These are phyloP conservation scores for Heptranchias perlo DNA, from an alignment of 2,113 vertebrate genomes.

Conservation along the genomic window DNA sequence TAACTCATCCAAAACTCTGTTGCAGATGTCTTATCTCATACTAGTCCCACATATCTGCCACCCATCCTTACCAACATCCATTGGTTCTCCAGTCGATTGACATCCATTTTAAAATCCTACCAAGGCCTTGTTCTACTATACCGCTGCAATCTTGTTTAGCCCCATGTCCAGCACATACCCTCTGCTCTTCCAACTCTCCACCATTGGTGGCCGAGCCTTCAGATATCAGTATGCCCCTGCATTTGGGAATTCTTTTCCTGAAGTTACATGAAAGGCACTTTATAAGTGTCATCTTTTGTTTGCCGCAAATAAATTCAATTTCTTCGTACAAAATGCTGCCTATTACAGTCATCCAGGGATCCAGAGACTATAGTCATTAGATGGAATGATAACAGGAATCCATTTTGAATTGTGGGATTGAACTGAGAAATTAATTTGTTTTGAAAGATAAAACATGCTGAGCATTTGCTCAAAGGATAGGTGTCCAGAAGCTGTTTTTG, in stretches of 20 bases:
- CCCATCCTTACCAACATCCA: not conserved
- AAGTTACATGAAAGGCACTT: not conserved
- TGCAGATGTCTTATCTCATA: too few species aligned
- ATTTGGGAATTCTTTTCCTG: too few species aligned
- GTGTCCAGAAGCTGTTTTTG: not conserved
- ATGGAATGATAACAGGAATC: not conserved
- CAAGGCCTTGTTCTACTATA: not conserved
- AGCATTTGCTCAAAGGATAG: not conserved
- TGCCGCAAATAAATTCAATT: not conserved
- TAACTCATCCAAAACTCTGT: too few species aligned
- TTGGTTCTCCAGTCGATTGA: not conserved
- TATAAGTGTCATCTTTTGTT: not conserved
- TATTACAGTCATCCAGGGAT: not conserved
- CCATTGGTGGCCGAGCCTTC: not conserved
- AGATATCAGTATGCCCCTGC: not conserved
- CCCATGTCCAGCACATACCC: too few species aligned
- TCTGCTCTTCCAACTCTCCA: too few species aligned
- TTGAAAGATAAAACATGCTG: not conserved
- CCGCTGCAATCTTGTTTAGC: too few species aligned
- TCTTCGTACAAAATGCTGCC: not conserved
- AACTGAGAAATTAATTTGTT: not conserved
- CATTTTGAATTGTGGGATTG: not conserved
- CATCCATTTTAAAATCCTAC: not conserved
- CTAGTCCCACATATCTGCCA: too few species aligned
- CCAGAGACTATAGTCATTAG: not conserved